These are phyloP conservation scores for Anhinga rufa DNA, from an alignment of 2,113 vertebrate genomes.

Conservation along the genomic window DNA sequence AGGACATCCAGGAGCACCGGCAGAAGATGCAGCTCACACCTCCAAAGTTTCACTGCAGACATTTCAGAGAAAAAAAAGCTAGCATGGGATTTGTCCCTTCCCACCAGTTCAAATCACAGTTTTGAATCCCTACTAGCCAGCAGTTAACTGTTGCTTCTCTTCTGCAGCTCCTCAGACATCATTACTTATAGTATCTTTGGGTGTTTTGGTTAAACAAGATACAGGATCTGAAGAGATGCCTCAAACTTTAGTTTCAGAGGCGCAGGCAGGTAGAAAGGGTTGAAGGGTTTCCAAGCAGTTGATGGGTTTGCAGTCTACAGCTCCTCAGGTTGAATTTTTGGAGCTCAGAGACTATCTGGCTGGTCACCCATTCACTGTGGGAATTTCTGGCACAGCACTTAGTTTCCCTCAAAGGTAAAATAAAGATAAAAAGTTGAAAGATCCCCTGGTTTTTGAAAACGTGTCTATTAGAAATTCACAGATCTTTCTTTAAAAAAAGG, in stretches of 20 bases:
- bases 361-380: background rate
- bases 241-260: background rate
- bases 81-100: background rate
- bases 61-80: background rate
- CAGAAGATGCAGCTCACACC: background rate
- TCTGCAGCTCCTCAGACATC: background rate
- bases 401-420: background rate
- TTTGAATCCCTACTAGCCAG: background rate
- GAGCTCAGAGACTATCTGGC: background rate
- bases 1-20: background rate
- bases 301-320: background rate
- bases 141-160: background rate
- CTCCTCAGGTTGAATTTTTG: background rate
- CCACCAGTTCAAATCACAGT: background rate
- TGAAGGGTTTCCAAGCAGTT: background rate
- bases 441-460: background rate
- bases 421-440: background rate
- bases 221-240: rapidly evolving
- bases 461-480: background rate
- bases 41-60: background rate
- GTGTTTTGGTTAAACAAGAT: background rate
- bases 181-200: background rate
- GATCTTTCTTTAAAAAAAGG: background rate
- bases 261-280: background rate
- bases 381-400: background rate